Evolutionary conservation across 2,888 invertebrate species (phyloP).

Genomic region (Mantis religiosa): DNA sequence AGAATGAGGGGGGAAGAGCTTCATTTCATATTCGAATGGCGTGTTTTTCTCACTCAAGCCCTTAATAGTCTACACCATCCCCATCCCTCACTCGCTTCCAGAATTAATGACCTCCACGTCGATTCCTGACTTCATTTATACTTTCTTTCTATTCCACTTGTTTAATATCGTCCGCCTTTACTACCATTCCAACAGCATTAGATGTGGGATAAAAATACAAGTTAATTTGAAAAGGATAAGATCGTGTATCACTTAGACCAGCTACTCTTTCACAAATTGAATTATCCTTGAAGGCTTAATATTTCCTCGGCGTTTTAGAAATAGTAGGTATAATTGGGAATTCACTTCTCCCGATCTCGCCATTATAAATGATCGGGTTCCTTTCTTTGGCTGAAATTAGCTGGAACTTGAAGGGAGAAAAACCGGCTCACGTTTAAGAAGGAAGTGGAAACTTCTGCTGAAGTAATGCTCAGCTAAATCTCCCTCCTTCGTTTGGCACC

Average conservation of each 20-base stretch:
- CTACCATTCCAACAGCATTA: no score
- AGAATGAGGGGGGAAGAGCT: not conserved
- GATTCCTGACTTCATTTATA: not conserved
- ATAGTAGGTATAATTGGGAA: not conserved
- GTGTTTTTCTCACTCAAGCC: not conserved
- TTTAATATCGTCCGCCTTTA: not conserved
- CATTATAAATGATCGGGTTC: not conserved
- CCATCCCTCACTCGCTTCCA: not conserved
- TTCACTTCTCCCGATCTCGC: not conserved
- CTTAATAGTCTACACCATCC: conserved; percentile 9
- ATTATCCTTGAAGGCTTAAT: conserved; percentile 2
- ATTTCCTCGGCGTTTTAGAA: not conserved
- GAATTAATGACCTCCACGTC: conserved; percentile 17
- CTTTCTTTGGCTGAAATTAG: not conserved
- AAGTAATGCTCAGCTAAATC: no score
- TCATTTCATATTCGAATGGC: conserved; percentile 12
- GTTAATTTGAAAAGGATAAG: conserved; percentile 14
- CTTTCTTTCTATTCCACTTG: not conserved
- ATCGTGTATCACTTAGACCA: not conserved
- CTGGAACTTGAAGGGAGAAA: not conserved
- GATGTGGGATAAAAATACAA: not conserved
- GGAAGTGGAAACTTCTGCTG: not conserved
- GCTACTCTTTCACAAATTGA: not conserved
- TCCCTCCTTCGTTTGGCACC: no score
- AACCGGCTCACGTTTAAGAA: not conserved